Evolutionary conservation across 2,888 invertebrate genomes (phyloP), one percentile per base, ranked within the genome.

Genomic region (Cephus runcator): DNA sequence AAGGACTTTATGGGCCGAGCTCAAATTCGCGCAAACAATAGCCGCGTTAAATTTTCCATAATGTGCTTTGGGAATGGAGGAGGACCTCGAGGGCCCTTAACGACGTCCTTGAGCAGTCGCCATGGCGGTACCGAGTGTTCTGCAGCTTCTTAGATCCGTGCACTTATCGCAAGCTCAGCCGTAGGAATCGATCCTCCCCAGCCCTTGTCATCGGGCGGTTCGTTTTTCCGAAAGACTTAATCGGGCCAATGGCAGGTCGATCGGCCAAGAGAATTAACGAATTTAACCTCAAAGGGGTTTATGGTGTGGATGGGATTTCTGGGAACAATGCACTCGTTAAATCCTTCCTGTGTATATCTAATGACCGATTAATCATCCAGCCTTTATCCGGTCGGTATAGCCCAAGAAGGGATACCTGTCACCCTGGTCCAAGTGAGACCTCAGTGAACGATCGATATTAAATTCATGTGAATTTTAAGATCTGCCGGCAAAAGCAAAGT

Each of bases 301-400:
- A 88, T 88, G 88, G 88, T 82, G 87, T 84, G 87, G 85, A 87
- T 84, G 84, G 84, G 87, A 87, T 87, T 85, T 83, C 86, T 84
- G 78, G 85, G 87, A 88, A 89, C 89, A 89, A 89, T 89, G 85
- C 85, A 79, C 85, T 87, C 86, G 88, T 88, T 88, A 88, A 88
- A 87, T 87, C 87, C 87, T 84, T 83, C 82, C 85, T 85, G 12
- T 35, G 85, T 85, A 87, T 85, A 87, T 87, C 85, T 84, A 30
- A 69, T 15, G 69, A 69, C 69, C 33, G 11, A 69, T 69, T 30
- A 33, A 40, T 40, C 40, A 40, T 40, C 6, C 40, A 30, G 69
- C n/a, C 11, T 33, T 12, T 69, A 15, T 33, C 15, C n/a, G 11
- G 69, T 69, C 69, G 3, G 3, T 69, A 2, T 12, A 69, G 11